Evolutionary conservation across 2,797 vertebrate genomes (phyloP).

Genomic region (Myotis daubentonii): DNA sequence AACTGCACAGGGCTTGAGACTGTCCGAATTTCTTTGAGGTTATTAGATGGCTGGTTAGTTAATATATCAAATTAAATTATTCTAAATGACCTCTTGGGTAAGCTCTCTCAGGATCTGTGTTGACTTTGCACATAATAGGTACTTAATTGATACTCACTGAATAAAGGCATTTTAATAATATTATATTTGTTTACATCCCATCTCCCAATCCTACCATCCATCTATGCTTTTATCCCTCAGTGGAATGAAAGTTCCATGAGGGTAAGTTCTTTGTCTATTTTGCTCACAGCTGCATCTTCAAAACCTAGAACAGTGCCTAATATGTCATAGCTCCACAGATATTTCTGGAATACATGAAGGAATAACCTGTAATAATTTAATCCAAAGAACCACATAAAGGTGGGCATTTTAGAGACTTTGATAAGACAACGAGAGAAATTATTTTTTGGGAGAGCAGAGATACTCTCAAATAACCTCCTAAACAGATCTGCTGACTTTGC

Average conservation of each 20-base stretch:
- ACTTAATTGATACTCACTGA: background rate
- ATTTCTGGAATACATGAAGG: constrained; percentile 2
- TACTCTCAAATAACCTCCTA: background rate
- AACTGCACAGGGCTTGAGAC: background rate
- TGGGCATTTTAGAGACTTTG: background rate
- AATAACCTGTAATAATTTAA: background rate
- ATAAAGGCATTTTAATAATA: background rate
- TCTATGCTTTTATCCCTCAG: background rate
- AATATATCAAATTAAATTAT: constrained; percentile 32
- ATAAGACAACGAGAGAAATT: background rate
- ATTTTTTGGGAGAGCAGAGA: background rate
- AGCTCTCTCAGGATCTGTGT: background rate
- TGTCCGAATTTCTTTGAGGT: background rate
- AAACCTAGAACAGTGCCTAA: background rate
- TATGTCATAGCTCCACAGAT: background rate
- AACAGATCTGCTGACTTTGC: constrained; percentile 8
- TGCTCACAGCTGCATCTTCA: background rate
- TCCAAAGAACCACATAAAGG: background rate
- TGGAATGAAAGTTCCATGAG: background rate
- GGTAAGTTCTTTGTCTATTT: background rate
- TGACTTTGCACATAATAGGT: background rate
- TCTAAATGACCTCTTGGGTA: background rate
- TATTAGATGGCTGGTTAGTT: background rate
- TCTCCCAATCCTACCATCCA: background rate
- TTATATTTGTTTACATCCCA: background rate